These are phyloP conservation scores for Octopus sinensis DNA, from an alignment of 1,140 invertebrate genomes.

Conservation along the genomic window DNA sequence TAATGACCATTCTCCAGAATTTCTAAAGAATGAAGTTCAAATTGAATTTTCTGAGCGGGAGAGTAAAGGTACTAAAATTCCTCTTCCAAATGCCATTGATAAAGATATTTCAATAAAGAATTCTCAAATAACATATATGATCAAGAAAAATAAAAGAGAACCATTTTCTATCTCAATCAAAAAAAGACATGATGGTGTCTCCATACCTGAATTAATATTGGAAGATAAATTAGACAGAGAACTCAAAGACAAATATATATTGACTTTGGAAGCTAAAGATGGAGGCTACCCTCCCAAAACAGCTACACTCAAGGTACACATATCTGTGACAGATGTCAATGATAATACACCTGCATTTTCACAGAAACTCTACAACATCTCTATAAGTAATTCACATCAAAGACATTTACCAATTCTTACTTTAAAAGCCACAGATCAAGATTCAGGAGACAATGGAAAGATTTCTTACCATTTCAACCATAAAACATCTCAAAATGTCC, in stretches of 20 bases:
- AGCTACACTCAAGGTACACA: slow-evolving; percentile 66
- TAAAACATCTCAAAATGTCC: no score
- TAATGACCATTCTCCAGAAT: slow-evolving; percentile 70
- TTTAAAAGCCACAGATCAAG: slow-evolving; percentile 37
- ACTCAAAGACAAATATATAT: slow-evolving; percentile 73
- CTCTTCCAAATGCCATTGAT: slow-evolving; percentile 64
- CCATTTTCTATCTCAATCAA: slow-evolving; percentile 55
- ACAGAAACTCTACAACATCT: slow-evolving; percentile 27
- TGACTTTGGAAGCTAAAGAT: slow-evolving; percentile 84
- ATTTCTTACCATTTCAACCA: no score
- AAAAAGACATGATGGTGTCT: no score
- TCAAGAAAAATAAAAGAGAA: slow-evolving; percentile 69
- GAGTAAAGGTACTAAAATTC: slow-evolving; percentile 23
- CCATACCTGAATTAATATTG: slow-evolving; percentile 32
- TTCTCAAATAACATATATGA: slow-evolving; percentile 69
- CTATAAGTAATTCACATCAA: slow-evolving; percentile 39
- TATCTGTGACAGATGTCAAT: slow-evolving; percentile 38
- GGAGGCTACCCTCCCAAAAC: slow-evolving; percentile 70
- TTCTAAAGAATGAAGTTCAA: slow-evolving; percentile 63
- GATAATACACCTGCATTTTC: slow-evolving; percentile 72
- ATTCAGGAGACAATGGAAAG: slow-evolving; percentile 27
- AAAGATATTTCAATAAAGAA: slow-evolving; percentile 67
- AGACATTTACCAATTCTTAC: slow-evolving; percentile 32
- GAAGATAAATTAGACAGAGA: slow-evolving; percentile 83
- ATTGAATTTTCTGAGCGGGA: slow-evolving; percentile 32